Conservation (phyloP, 2,797 vertebrate genomes). For the Pogonophryne albipinna region DNA sequence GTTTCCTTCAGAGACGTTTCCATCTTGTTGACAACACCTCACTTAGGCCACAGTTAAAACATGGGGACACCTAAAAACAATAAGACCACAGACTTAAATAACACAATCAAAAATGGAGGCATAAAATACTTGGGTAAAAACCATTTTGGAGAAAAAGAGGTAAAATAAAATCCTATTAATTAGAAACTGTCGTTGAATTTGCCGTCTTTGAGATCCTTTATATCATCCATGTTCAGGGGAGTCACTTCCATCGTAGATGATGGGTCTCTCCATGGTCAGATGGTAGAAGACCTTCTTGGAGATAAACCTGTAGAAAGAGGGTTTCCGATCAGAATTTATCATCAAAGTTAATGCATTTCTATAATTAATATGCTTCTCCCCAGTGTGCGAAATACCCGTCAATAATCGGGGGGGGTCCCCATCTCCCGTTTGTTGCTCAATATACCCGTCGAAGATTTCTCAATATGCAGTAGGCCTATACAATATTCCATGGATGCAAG, state of each 20-base stretch:
- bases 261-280: slow-evolving; percentile 91
- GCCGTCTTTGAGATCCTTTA: slow-evolving; percentile 9
- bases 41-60: slow-evolving; percentile 32
- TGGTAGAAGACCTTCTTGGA: slow-evolving; percentile 96
- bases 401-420: too few species aligned
- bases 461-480: too few species aligned
- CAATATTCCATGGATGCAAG: too few species aligned
- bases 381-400: too few species aligned
- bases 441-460: too few species aligned
- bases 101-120: slow-evolving; percentile 3
- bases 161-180: background rate
- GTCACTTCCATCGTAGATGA: slow-evolving; percentile 97
- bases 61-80: slow-evolving; percentile 27
- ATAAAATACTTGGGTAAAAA: slow-evolving; percentile 54
- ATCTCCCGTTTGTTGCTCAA: too few species aligned
- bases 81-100: slow-evolving; percentile 40
- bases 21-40: slow-evolving; percentile 21
- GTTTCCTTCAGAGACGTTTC: slow-evolving; percentile 13
- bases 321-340: too few species aligned
- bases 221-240: slow-evolving; percentile 76
- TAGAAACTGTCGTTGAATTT: slow-evolving; percentile 14
- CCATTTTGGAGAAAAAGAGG: slow-evolving; percentile 7
- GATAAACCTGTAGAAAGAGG: slow-evolving; percentile 88
- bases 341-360: background rate
- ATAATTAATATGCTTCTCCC: background rate